Conservation (phyloP, 2,888 invertebrate genomes). For the Amphipoea oculea region DNA sequence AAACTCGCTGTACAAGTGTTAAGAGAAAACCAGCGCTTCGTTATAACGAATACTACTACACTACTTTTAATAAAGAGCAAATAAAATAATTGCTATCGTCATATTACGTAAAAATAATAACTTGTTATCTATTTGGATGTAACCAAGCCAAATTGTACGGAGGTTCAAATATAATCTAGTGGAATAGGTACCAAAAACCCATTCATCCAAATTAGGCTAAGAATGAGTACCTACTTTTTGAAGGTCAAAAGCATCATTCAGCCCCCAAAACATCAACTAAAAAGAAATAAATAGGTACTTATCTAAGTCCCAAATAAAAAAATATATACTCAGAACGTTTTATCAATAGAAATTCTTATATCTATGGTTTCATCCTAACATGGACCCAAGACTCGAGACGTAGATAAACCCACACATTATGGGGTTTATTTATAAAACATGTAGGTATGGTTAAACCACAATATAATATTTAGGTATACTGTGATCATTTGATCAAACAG, state of each 20-base stretch:
- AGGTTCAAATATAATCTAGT: not conserved
- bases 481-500: not conserved
- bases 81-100: not conserved
- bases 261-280: not conserved
- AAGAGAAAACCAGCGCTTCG: not conserved
- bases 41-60: not conserved
- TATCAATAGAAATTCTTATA: not conserved
- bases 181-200: not conserved
- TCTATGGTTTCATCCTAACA: not conserved
- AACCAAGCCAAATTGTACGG: not conserved
- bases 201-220: not conserved
- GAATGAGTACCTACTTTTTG: not conserved
- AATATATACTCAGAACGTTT: not conserved
- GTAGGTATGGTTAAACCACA: too few species aligned
- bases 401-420: not conserved
- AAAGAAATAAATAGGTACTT: not conserved
- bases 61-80: not conserved
- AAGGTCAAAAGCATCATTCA: not conserved
- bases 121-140: not conserved
- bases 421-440: too few species aligned
- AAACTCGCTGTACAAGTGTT: not conserved
- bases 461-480: not conserved
- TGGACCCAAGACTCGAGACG: not conserved
- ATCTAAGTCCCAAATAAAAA: not conserved
- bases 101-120: not conserved